A percentile compares a stretch with the other conserved stretches of the same genome.
Conservation (phyloP, 2,888 invertebrate genomes). For the Notodonta ziczac region DNA sequence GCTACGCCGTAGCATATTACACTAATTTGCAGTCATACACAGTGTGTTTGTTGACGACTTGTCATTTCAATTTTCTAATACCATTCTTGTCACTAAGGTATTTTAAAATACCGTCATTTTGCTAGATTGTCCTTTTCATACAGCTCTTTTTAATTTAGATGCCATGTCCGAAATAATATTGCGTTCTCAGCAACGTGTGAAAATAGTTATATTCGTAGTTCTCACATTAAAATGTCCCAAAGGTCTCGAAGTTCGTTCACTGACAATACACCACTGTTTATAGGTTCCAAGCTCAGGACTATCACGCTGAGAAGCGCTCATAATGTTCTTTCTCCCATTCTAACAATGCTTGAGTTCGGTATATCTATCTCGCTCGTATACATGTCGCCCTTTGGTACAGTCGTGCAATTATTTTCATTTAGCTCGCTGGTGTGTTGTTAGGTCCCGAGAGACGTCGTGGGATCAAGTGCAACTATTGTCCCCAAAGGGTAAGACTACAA, state of each 20-base stretch:
- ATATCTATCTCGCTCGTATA: constrained; percentile 35
- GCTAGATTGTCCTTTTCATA: too few relatives aligned
- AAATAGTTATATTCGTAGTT: constrained; percentile 43
- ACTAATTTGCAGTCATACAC: constrained; percentile 17
- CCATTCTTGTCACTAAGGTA: too few relatives aligned
- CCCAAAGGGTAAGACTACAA: constrained; percentile 62
- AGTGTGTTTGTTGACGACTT: constrained; percentile 10
- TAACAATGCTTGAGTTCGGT: constrained; percentile 17
- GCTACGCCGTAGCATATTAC: constrained; percentile 21
- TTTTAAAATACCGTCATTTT: too few relatives aligned
- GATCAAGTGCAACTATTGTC: constrained; percentile 67
- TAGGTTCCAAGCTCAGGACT: constrained; percentile 22
- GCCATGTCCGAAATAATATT: background rate
- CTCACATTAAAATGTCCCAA: constrained; percentile 65
- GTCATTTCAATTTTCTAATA: too few relatives aligned
- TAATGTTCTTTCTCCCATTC: constrained; percentile 31
- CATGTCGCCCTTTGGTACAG: constrained; percentile 43
- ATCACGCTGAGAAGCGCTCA: constrained; percentile 14
- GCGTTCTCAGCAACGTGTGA: constrained; percentile 46
- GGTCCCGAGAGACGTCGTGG: constrained; percentile 64
- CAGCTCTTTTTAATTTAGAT: too few relatives aligned
- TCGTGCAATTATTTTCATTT: constrained; percentile 81
- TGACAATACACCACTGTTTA: constrained; percentile 39
- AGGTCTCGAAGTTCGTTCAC: constrained; percentile 49
- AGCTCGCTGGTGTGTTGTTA: constrained; percentile 60